Evolutionary conservation across 2,113 vertebrate genomes (phyloP).

Genomic region (Rhineura floridana): DNA sequence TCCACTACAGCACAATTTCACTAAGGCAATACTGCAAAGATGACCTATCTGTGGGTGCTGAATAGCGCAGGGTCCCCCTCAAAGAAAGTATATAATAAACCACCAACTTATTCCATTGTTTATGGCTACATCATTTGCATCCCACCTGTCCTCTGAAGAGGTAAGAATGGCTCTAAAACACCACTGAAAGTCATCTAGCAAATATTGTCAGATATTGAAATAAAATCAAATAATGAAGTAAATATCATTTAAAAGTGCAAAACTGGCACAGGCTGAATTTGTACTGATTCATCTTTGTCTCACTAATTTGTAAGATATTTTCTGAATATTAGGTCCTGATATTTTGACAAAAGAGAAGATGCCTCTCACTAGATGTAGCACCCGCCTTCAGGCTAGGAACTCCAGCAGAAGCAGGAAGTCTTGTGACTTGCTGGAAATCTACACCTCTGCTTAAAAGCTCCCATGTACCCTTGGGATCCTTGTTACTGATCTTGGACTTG

Average conservation of each 20-base stretch:
- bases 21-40: background rate
- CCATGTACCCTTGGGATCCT: no score
- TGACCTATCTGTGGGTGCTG: conserved; percentile 6
- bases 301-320: no score
- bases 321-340: background rate
- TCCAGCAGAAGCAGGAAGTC: no score
- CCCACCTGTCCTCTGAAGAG: background rate
- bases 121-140: background rate
- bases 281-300: no score
- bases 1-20: conserved; percentile 7
- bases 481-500: no score
- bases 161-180: background rate
- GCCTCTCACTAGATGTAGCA: no score
- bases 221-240: background rate
- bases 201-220: background rate
- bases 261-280: no score
- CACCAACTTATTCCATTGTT: background rate
- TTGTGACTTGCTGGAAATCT: no score
- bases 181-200: background rate
- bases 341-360: no score
- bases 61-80: background rate
- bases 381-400: no score
- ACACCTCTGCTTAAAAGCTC: no score
- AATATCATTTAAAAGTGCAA: no score
- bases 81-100: background rate